Base-by-base conservation (phyloP, 2,888 invertebrate genomes). In the Brenthis ino region DNA sequence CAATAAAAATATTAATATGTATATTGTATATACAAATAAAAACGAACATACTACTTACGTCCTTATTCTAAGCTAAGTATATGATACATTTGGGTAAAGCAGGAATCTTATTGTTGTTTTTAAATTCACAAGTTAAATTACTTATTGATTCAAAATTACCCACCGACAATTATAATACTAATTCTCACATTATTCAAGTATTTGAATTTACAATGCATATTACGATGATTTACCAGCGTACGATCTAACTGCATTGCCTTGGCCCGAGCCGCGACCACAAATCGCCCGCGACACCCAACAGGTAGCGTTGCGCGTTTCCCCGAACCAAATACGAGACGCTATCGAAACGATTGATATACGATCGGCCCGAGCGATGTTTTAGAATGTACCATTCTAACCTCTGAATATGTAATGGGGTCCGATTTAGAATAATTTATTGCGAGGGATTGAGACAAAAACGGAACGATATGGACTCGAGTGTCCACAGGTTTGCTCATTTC, bases 351-450 rank as follows among this genome's bases (percentile, higher is more conserved):
- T 89, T 91, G 91, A 91, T 91, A 89, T 88, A 91, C 90, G 91
- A 89, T 89, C 88, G 83, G 84, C 77, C 77, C 77, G 76, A 79
- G 81, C 84, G 87, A 88, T 87, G 87, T 87, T 88, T 87, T 83
- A 86, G 85, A 89, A 89, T 89, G 87, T 89, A 88, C 65, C 71
- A 53, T 20, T 63, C 86, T 85, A 88, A 88, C 89, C 89, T 87
- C 86, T 90, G 91, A 89, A 92, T 92, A 90, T 89, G 90, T 92
- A 91, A 91, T 91, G 88, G 87, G 88, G 82, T 82, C 87, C 88
- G 88, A 88, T 89, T 90, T 88, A 85, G 91, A 89, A 88, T 90
- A 86, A 91, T 91, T 91, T 91, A 91, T 92, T 83, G 86, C 80
- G 78, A 79, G 79, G 84, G 81, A 78, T 76, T 76, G 86, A 86